phyloP scores from a whole-genome alignment of 2,888 invertebrate species.

The Dioctria linearis region DNA sequence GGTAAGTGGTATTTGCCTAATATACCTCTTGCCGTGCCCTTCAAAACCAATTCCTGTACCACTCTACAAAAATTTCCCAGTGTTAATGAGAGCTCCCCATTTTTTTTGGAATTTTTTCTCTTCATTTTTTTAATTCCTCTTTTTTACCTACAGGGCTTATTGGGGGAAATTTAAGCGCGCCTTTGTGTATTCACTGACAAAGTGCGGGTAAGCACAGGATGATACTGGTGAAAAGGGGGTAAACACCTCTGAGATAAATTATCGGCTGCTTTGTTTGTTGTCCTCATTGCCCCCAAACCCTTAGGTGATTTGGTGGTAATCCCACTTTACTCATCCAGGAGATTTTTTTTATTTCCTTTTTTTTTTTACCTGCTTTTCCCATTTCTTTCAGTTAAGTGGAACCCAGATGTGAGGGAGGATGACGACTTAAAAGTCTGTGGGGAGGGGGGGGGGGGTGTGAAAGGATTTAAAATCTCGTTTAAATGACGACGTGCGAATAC shows the following conservation, averaged over 20 bases:
- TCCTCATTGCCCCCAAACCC: neutral
- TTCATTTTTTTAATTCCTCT: too few relatives aligned
- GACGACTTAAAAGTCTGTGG: conserved; percentile 12
- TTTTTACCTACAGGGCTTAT: too few relatives aligned
- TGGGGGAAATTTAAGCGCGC: too few relatives aligned
- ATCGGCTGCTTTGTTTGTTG: conserved; percentile 4
- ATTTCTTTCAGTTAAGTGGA: neutral
- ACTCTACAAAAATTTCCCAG: too few relatives aligned
- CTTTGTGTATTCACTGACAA: conserved; percentile 7
- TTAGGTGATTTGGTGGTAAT: conserved; percentile 1
- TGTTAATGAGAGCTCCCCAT: too few relatives aligned
- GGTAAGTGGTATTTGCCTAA: too few relatives aligned
- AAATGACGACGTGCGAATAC: conserved; percentile 47
- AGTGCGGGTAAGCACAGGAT: conserved; percentile 7
- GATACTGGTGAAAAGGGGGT: conserved; percentile 15
- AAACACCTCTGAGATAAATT: conserved; percentile 18
- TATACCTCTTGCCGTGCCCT: too few relatives aligned
- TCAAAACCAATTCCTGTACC: too few relatives aligned
- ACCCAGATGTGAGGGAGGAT: neutral
- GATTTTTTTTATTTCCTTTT: neutral
- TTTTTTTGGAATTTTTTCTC: too few relatives aligned
- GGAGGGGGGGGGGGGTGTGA: neutral
- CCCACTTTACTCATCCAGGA: neutral
- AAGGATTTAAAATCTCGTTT: conserved; percentile 44
- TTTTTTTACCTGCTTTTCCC: too few relatives aligned